Evolutionary conservation across 2,888 invertebrate species (phyloP), one percentile per base, ranked within the genome.

Genomic region (Neuroscelio doddi): DNA sequence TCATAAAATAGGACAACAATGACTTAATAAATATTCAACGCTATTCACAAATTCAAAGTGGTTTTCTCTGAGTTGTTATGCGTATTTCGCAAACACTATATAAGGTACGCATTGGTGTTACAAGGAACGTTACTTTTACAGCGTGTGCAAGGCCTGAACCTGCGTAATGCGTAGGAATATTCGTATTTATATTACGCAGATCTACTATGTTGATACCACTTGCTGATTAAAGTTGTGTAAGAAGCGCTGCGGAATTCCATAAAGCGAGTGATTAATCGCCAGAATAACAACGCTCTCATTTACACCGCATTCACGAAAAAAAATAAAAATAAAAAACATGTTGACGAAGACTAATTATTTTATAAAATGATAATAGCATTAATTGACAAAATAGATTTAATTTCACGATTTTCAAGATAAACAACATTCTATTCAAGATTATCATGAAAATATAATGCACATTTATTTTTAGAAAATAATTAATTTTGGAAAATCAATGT

Each of bases 161-260:
- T 26, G 32, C 59, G 50, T 30, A 57, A 51, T 51, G 50, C 50
- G 52, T 53, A 45, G 44, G 45, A 50, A 62, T 49, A 59, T 59
- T 59, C 42, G 47, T 51, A 32, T 39, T 51, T 53, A 44, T 44
- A 39, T 52, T 46, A 30, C 49, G 15, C 32, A 32, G 51, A 59
- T 59, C 26, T 38, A 50, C 39, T 16, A 1, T 46, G 29, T 32
- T 26, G 56, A 46, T 47, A 46, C 15, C 49, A 24, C 30, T 15
- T 30, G 46, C 29, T 30, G 51, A 59, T 46, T 44, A 29, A 42
- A 16, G 12, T 29, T 30, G 26, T n/a, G 29, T 21, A 49, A 56
- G 41, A 42, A 47, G 24, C 26, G 44, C 39, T 21, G 16, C 8
- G 17, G 7, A 39, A 50, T 16, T 27, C 50, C 27, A 16, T 29